Evolutionary conservation across 2,797 vertebrate genomes (phyloP), one percentile per base, ranked within the genome.

Genomic region (Adelosebastes latens): DNA sequence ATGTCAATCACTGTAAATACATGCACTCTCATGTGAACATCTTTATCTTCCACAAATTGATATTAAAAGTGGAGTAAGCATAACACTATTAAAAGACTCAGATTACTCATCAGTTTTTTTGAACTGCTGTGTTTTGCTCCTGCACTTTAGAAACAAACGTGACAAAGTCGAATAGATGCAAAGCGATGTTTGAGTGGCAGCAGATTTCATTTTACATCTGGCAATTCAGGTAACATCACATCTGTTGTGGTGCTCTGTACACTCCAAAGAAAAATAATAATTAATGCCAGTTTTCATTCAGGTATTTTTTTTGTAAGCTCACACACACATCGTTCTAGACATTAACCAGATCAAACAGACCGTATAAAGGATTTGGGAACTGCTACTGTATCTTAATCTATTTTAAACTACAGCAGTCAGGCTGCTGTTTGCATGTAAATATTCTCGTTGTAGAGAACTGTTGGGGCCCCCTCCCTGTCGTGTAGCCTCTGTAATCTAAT

Each of bases 401-500:
- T 61, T 81, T 76, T 27, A 63, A 78, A 70, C 18, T 6, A 4
- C 25, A 49, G 24, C 63, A 73, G n/a, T 61, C 31, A 62, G 46
- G 5, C 60, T 52, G 56, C 25, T 65, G 49, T 70, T 18, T 70
- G 46, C 20, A 36, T 82, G 60, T 62, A 63, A 52, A 69, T 36
- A 36, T 32, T 3, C 27, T 60, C 36, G 53, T 39, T 56, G n/a
- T n/a, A 55, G 70, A 68, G n/a, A 70, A 22, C 16, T 70, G 63
- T 32, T 22, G 49, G 53, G 24, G 25, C 7, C 42, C 8, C 22
- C 5, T 74, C 71, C 39, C 71, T 75, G 61, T 77, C 59, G 78
- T 60, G 31, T 66, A 49, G 31, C n/a, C 49, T 69, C 22, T 78
- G n/a, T 75, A 72, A 68, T 89, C 46, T 75, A n/a, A 75, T 75